Conservation (phyloP, 1,140 invertebrate genomes). For the Marisa cornuarietis region DNA sequence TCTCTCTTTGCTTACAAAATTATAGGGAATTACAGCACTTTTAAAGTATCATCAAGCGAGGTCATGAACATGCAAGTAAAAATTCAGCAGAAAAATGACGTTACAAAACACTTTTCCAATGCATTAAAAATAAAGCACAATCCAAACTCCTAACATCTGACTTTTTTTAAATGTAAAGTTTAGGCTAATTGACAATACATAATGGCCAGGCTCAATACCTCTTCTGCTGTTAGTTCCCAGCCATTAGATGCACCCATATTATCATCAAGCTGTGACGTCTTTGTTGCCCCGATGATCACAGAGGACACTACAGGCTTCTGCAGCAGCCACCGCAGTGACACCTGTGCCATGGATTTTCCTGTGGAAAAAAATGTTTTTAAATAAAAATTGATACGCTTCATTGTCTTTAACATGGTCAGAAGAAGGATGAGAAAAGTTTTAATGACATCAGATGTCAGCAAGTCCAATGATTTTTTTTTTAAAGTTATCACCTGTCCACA, state of each 20-base stretch:
- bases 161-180: too few relatives aligned
- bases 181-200: too few relatives aligned
- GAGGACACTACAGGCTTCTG: slow-evolving; percentile 44
- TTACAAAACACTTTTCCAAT: too few relatives aligned
- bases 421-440: too few relatives aligned
- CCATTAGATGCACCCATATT: slow-evolving; percentile 40
- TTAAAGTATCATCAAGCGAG: too few relatives aligned
- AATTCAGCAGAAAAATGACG: too few relatives aligned
- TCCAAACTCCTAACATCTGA: too few relatives aligned
- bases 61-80: too few relatives aligned
- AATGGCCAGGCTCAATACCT: neutral
- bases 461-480: neutral
- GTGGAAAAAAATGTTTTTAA: neutral
- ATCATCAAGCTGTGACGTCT: slow-evolving; percentile 43
- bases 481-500: neutral
- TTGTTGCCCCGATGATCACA: slow-evolving; percentile 46
- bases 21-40: too few relatives aligned
- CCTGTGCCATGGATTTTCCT: slow-evolving; percentile 34
- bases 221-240: slow-evolving; percentile 25
- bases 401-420: neutral
- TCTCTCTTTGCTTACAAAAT: too few relatives aligned
- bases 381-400: neutral
- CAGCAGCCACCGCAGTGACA: slow-evolving; percentile 41
- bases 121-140: too few relatives aligned
- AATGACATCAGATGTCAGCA: neutral